Evolutionary conservation across 1,140 invertebrate genomes (phyloP), one percentile per base, ranked within the genome.

Genomic region (Hyles vespertilio): DNA sequence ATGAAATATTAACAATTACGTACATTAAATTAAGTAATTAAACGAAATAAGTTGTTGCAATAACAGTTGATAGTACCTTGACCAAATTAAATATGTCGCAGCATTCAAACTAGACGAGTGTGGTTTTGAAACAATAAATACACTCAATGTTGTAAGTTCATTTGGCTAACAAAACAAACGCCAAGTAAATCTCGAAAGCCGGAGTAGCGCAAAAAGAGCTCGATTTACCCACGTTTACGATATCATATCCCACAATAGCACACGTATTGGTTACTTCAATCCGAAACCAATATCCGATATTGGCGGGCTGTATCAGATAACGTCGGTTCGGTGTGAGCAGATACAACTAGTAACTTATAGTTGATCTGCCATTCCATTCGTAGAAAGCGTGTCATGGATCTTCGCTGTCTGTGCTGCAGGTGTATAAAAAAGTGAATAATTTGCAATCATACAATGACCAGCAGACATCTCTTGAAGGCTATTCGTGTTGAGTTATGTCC

Each of bases 321-420:
- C 22, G 46, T n/a, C 5, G n/a, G n/a, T n/a, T 48, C 46, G n/a
- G 12, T 11, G n/a, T 5, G 22, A n/a, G 7, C 46, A 48, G n/a
- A 22, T 8, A n/a, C 46, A 5, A n/a, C 5, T 10, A 40, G 7
- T 51, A 51, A 34, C 34, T 44, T 46, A 58, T 61, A 56, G 12
- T 51, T 57, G 52, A 57, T 58, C 40, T 61, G 50, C 53, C 62
- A 58, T 67, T 60, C 64, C 48, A 60, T 61, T 63, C 54, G 60
- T 72, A 76, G 73, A 76, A 76, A 76, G 73, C 70, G 73, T 76
- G 73, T 73, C 70, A 73, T 62, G 67, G 63, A 57, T 53, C 64
- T 64, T 58, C 59, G 54, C 52, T 56, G 57, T 54, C 49, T 65
- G 61, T 61, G 65, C 33, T 59, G 59, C 45, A 36, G 64, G 47